phyloP scores from a whole-genome alignment of 2,888 invertebrate genomes.

The Coenonympha arcania region DNA sequence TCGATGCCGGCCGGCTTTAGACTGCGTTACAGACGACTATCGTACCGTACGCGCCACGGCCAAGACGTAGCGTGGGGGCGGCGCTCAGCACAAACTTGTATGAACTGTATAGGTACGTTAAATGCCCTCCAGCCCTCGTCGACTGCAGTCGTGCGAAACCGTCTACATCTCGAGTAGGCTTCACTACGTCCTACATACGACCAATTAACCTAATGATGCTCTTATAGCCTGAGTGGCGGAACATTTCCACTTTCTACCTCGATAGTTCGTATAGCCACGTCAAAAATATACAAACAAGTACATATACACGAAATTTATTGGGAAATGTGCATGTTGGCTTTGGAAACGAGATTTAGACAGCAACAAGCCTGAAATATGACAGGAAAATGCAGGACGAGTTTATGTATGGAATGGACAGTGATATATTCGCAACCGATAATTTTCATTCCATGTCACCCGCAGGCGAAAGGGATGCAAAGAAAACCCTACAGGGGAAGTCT shows the following conservation, averaged over 20 bases:
- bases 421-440: slow-evolving; percentile 8
- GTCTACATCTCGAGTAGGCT: slow-evolving; percentile 44
- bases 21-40: slow-evolving; percentile 45
- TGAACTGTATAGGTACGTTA: slow-evolving; percentile 51
- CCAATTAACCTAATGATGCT: slow-evolving; percentile 59
- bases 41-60: slow-evolving; percentile 40
- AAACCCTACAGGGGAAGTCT: slow-evolving; percentile 53
- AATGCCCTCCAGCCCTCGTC: slow-evolving; percentile 53
- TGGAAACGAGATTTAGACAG: too few relatives aligned
- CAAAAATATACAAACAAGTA: not conserved
- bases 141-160: slow-evolving; percentile 47
- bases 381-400: not conserved
- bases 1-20: slow-evolving; percentile 43
- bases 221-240: slow-evolving; percentile 35
- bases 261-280: not conserved
- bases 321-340: too few relatives aligned
- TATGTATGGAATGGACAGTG: not conserved
- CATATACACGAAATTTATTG: too few relatives aligned
- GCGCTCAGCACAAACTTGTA: slow-evolving; percentile 44
- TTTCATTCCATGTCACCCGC: slow-evolving; percentile 15
- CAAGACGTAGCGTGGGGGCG: slow-evolving; percentile 35
- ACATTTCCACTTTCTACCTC: slow-evolving; percentile 29
- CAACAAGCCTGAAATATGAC: too few relatives aligned
- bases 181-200: slow-evolving; percentile 40
- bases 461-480: slow-evolving; percentile 45